Evolutionary conservation across 1,140 invertebrate species (phyloP), one percentile per base, ranked within the genome.

Genomic region (Agraylea sexmaculata): DNA sequence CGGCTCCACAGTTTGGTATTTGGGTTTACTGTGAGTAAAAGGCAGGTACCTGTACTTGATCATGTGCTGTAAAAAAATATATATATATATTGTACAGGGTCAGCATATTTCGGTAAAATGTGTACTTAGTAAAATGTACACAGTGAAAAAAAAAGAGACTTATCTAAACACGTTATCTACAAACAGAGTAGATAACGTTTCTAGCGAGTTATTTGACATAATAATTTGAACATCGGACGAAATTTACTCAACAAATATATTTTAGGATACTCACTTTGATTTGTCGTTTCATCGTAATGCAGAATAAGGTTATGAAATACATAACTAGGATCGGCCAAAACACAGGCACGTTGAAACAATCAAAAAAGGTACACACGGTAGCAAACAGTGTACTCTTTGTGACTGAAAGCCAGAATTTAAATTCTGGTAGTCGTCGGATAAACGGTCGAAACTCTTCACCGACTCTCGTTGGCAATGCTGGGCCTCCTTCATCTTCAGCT

Each of bases 281-380:
- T 76, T 99, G 96, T 57, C 92, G 79, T 66, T 97, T 99, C 95
- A 99, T 99, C 33, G 95, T 99, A 52, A 99, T 87, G 64, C 88
- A 89, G 61, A 98, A 92, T 45, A 99, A 67, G 25, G 94, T 93
- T 56, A 98, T 87, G 68, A 99, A 99, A 67, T 99, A 99, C 82
- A 99, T 92, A 42, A 99, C 90, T 55, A 99, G 74, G 50, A 99
- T 99, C 31, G 96, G 96, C 96, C 96, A 99, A 65, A 99, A 99
- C 51, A 99, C 96, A 56, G 96, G 96, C 59, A 99, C 84, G 73
- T 99, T 96, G 60, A 98, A 94, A 49, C 85, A 84, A 56, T 98
- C 91, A 63, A 99, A 97, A 60, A 95, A 89, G 36, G 96, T 99
- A 65, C 90, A 96, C 47, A 83, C 69, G 53, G 93, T 74, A 19